Percentiles rank a stretch among this genome's conserved stretches.
phyloP scores from a whole-genome alignment of 2,888 invertebrate species.

The Rhodophaea formosa region DNA sequence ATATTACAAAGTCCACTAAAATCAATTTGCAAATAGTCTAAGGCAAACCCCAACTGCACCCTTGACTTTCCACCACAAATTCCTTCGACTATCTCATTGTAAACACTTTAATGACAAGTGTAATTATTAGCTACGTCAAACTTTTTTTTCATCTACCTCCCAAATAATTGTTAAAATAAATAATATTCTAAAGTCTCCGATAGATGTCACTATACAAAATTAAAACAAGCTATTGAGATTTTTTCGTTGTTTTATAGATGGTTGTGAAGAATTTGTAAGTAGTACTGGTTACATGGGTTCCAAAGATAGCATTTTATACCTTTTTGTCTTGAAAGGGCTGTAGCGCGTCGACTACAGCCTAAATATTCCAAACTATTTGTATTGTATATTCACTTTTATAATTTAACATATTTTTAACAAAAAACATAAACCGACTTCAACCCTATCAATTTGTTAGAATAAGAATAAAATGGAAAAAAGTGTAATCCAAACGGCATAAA shows the following conservation, averaged over 20 bases:
- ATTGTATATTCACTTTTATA: too few species aligned
- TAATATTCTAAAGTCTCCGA: neutral
- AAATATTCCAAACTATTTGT: neutral
- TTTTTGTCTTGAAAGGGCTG: conserved; percentile 39
- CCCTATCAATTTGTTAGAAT: too few species aligned
- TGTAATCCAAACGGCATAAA: too few species aligned
- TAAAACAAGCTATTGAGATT: neutral
- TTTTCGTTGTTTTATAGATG: neutral
- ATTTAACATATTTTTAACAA: too few species aligned
- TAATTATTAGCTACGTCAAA: neutral
- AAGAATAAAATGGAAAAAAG: too few species aligned
- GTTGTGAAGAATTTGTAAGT: neutral
- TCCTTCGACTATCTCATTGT: too few species aligned
- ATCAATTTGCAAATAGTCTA: too few species aligned
- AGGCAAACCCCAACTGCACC: too few species aligned
- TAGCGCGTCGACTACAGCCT: conserved; percentile 31
- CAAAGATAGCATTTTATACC: conserved; percentile 20
- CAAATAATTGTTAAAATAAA: neutral
- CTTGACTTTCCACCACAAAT: too few species aligned
- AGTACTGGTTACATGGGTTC: neutral
- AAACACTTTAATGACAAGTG: too few species aligned
- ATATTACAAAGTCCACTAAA: too few species aligned
- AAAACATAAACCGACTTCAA: too few species aligned
- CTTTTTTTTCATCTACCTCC: neutral
- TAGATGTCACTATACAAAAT: neutral